phyloP scores from a whole-genome alignment of 2,797 vertebrate species.

The Glossophaga mutica region DNA sequence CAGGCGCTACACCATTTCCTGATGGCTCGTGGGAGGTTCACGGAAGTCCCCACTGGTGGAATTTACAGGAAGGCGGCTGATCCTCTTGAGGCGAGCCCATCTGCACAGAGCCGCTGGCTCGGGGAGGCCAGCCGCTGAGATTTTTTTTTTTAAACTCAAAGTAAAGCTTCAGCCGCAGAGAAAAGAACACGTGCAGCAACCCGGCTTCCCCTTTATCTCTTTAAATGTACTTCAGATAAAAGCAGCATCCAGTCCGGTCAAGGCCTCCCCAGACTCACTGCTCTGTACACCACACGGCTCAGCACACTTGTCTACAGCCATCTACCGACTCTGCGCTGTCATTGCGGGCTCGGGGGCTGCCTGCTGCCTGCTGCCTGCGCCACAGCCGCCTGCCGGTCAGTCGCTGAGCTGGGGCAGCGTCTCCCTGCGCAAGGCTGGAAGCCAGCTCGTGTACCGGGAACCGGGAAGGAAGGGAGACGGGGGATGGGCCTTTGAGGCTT shows the following conservation, averaged over 20 bases:
- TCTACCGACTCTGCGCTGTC: conserved; percentile 85
- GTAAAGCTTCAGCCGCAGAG: conserved; percentile 78
- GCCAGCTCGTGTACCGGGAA: neutral
- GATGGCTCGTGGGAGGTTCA: conserved; percentile 70
- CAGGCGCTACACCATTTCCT: conserved; percentile 72
- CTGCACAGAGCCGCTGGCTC: conserved; percentile 67
- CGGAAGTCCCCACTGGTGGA: conserved; percentile 71
- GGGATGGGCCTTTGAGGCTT: neutral
- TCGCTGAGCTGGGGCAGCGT: neutral
- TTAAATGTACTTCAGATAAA: conserved; percentile 89
- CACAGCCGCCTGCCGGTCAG: neutral
- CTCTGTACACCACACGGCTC: conserved; percentile 76
- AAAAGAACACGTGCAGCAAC: conserved; percentile 79
- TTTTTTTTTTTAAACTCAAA: conserved; percentile 67
- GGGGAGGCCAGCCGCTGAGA: conserved; percentile 64
- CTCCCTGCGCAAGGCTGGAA: conserved; percentile 29
- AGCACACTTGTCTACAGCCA: conserved; percentile 90
- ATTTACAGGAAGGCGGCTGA: conserved; percentile 71
- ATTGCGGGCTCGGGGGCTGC: conserved; percentile 80
- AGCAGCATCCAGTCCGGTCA: conserved; percentile 85
- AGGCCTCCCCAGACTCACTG: conserved; percentile 86
- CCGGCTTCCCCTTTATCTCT: conserved; percentile 85
- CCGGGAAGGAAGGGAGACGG: accelerated
- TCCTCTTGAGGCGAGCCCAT: conserved; percentile 46
- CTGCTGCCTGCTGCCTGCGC: conserved; percentile 32